A percentile compares a stretch with the other conserved stretches of the same genome.
phyloP scores from a whole-genome alignment of 1,140 invertebrate species.

The Dolichoris vasculosae region DNA sequence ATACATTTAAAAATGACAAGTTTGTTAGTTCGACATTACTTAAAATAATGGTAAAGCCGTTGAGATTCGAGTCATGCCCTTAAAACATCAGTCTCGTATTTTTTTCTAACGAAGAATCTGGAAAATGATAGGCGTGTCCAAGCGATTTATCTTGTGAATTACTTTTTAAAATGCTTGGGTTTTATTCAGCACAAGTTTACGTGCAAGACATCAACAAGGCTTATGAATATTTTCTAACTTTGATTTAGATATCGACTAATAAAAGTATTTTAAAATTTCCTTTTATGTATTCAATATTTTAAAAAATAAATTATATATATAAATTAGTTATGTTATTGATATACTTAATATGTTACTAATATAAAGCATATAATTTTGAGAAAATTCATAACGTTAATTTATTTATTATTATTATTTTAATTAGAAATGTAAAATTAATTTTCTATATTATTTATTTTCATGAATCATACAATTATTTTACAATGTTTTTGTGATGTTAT shows the following conservation, averaged over 20 bases:
- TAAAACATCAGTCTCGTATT: slow-evolving; percentile 62
- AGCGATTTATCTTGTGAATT: slow-evolving; percentile 65
- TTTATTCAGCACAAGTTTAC: slow-evolving; percentile 15
- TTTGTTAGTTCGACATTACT: slow-evolving; percentile 9
- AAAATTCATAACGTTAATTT: too few species aligned
- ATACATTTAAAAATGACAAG: background rate
- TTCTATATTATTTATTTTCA: too few species aligned
- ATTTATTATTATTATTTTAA: too few species aligned
- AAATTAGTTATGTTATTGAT: too few species aligned
- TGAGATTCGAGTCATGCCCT: slow-evolving; percentile 40
- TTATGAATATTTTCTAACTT: slow-evolving; percentile 21
- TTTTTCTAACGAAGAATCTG: slow-evolving; percentile 53
- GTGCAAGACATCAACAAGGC: background rate
- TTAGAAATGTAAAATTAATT: too few species aligned
- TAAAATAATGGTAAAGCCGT: background rate
- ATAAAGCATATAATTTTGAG: too few species aligned
- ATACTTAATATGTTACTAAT: too few species aligned
- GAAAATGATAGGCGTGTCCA: slow-evolving; percentile 60
- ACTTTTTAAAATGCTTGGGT: slow-evolving; percentile 59
- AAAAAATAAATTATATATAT: too few species aligned
- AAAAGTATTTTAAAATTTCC: background rate
- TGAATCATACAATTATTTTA: too few species aligned
- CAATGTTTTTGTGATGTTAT: too few species aligned
- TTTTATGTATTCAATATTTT: too few species aligned
- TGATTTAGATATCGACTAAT: background rate